Conservation (phyloP, 2,797 vertebrate genomes). For the Esox lucius region DNA sequence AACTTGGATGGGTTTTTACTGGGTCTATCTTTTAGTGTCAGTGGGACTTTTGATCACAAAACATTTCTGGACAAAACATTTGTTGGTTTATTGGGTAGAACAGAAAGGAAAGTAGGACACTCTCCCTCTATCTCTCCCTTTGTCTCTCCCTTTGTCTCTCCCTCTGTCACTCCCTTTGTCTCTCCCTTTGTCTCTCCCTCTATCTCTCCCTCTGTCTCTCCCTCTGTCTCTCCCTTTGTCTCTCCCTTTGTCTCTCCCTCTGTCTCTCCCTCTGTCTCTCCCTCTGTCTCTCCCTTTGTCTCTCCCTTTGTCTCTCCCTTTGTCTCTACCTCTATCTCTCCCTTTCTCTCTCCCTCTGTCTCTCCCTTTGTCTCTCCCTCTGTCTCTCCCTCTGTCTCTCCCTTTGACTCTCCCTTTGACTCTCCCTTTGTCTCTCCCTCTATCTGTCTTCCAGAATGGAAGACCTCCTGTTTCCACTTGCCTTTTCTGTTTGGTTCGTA, state of each 20-base stretch:
- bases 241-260: not conserved
- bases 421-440: not conserved
- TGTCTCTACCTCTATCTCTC: not conserved
- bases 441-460: not conserved
- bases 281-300: not conserved
- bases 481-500: not conserved
- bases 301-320: not conserved
- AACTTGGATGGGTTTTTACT: not conserved
- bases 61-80: not conserved
- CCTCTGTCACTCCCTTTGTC: too few relatives aligned
- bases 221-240: too few relatives aligned
- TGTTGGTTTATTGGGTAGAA: not conserved
- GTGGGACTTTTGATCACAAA: not conserved
- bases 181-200: not conserved
- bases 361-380: not conserved
- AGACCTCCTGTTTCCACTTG: conserved; percentile 4
- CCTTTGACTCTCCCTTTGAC: not conserved
- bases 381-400: not conserved
- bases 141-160: not conserved
- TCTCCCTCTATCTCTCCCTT: not conserved
- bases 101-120: not conserved
- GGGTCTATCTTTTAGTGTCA: not conserved
- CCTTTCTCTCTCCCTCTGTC: too few relatives aligned
- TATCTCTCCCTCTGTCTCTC: not conserved
- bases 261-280: not conserved